A percentile compares a stretch with the other conserved stretches of the same genome.
Conservation (phyloP, 2,797 vertebrate species). For the Pangasius larnaudii region DNA sequence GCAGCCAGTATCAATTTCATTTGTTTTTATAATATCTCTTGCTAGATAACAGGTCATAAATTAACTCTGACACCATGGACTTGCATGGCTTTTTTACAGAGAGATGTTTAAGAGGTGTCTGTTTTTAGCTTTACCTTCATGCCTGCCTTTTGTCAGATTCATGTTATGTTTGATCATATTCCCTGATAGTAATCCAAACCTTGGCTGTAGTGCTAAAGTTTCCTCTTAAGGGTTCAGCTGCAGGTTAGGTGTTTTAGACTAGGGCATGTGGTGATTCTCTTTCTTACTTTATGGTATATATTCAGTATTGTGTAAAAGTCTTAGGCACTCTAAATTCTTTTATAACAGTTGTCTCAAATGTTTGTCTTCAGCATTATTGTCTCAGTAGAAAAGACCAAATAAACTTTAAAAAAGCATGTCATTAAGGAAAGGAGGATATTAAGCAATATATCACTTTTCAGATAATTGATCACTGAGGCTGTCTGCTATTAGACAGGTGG, state of each 20-base stretch:
- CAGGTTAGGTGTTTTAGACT: neutral
- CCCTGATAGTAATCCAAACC: slow-evolving; percentile 17
- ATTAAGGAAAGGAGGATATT: neutral
- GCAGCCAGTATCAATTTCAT: neutral
- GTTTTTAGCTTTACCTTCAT: slow-evolving; percentile 28
- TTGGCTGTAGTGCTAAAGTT: neutral
- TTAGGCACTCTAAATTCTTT: neutral
- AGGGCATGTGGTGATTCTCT: neutral
- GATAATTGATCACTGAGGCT: neutral
- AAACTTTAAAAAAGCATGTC: neutral
- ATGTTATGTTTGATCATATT: slow-evolving; percentile 38
- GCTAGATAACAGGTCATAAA: slow-evolving; percentile 17
- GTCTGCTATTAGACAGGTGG: neutral
- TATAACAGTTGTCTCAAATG: neutral
- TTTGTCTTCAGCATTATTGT: neutral
- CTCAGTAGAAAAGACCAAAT: neutral
- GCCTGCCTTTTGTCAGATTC: slow-evolving; percentile 37
- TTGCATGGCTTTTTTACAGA: neutral
- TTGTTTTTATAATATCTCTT: slow-evolving; percentile 21
- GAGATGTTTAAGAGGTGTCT: slow-evolving; percentile 29
- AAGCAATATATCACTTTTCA: neutral
- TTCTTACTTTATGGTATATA: neutral
- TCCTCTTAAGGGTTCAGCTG: neutral
- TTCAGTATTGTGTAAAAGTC: neutral
- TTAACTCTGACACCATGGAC: neutral